Conservation (phyloP, 1,140 invertebrate species). For the Bombus terrestris region DNA sequence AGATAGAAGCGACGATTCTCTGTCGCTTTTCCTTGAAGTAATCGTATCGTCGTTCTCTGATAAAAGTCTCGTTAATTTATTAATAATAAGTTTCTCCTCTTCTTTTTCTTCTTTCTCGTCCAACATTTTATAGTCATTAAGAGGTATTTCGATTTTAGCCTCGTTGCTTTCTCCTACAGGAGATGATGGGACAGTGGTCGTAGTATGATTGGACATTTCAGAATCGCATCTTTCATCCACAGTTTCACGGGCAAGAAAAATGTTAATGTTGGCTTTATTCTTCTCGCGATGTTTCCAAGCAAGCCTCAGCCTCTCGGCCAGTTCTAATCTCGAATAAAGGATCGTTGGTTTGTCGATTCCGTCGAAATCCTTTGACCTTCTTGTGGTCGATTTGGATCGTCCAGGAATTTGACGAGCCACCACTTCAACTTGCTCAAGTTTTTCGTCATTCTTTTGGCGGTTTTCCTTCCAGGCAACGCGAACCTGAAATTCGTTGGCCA, state of each 20-base stretch:
- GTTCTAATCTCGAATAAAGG: constrained; percentile 82
- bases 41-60: not conserved
- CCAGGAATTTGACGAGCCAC: constrained; percentile 76
- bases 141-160: not conserved
- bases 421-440: constrained; percentile 72
- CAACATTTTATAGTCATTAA: not conserved
- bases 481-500: constrained; percentile 51
- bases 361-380: constrained; percentile 24
- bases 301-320: constrained; percentile 81
- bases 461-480: constrained; percentile 77
- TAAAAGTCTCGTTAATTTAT: not conserved
- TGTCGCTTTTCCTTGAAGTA: not conserved
- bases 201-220: constrained; percentile 62
- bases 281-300: constrained; percentile 83
- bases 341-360: constrained; percentile 80
- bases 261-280: constrained; percentile 83
- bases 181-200: constrained; percentile 27
- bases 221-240: constrained; percentile 76
- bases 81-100: not conserved
- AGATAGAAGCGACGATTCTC: not conserved
- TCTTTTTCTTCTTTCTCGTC: not conserved
- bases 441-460: constrained; percentile 51
- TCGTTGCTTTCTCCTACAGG: not conserved
- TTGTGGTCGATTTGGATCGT: constrained; percentile 67
- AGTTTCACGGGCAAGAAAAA: constrained; percentile 81